A percentile compares a stretch with the other conserved stretches of the same genome.
Conservation (phyloP, 2,888 invertebrate species). For the Perizoma affinitatum region DNA sequence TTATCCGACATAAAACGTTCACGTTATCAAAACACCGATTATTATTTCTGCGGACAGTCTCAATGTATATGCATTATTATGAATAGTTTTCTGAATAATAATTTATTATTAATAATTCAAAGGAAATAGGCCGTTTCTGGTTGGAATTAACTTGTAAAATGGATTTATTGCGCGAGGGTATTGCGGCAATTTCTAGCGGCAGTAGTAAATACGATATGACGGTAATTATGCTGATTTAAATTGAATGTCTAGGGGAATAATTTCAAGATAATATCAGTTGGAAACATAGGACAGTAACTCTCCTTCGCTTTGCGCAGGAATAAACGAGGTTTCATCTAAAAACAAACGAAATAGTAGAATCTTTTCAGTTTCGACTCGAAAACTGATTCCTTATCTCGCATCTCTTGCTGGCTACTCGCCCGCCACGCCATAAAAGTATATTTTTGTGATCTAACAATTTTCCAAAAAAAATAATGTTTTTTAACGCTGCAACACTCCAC, state of each 20-base stretch:
- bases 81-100: slow-evolving; percentile 28
- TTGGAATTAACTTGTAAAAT: slow-evolving; percentile 32
- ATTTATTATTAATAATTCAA: slow-evolving; percentile 30
- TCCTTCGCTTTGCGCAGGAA: too few species aligned
- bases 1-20: not conserved
- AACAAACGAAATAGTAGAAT: too few species aligned
- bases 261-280: not conserved
- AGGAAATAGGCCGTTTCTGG: slow-evolving; percentile 14
- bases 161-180: slow-evolving; percentile 24
- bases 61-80: slow-evolving; percentile 18
- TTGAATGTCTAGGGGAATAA: slow-evolving; percentile 13
- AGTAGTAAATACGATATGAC: slow-evolving; percentile 23
- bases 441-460: too few species aligned
- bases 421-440: too few species aligned
- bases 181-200: slow-evolving; percentile 23
- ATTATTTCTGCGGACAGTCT: slow-evolving; percentile 11
- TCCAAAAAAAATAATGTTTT: too few species aligned
- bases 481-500: too few species aligned
- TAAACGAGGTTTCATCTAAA: too few species aligned
- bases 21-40: slow-evolving; percentile 15
- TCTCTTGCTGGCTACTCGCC: too few species aligned
- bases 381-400: too few species aligned
- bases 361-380: too few species aligned
- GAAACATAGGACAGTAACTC: too few species aligned
- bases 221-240: slow-evolving; percentile 17